A percentile compares a stretch with the other conserved stretches of the same genome.
Conservation (phyloP, 2,113 vertebrate species). For the Pteronura brasiliensis region DNA sequence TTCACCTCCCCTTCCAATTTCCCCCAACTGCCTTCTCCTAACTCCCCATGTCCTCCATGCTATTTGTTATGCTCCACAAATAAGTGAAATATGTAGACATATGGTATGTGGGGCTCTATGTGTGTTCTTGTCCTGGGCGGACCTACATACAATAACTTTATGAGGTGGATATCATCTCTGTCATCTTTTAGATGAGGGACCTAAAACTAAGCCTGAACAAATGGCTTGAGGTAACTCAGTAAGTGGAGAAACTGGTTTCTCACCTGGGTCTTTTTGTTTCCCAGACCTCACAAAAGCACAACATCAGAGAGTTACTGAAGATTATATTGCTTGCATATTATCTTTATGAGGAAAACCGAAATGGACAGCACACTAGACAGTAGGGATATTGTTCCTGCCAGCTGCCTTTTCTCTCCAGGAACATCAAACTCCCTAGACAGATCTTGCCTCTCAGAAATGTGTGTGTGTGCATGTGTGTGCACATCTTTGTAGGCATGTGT, state of each 20-base stretch:
- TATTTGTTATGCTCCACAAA: no score
- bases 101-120: conserved; percentile 36
- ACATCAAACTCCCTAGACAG: neutral
- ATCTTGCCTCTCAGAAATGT: neutral
- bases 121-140: conserved; percentile 32
- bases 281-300: neutral
- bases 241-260: neutral
- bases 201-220: neutral
- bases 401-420: neutral
- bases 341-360: neutral
- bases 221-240: neutral
- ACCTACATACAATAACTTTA: conserved; percentile 28
- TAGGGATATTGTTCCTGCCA: neutral
- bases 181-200: conserved; percentile 5
- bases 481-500: neutral
- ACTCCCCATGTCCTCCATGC: no score
- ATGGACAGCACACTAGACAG: neutral
- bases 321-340: neutral
- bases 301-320: neutral
- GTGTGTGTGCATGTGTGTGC: neutral
- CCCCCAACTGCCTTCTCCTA: no score
- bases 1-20: no score
- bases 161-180: neutral
- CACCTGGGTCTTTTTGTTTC: neutral
- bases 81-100: conserved; percentile 71